Conservation (phyloP, 2,797 vertebrate genomes). For the Macropodus opercularis region DNA sequence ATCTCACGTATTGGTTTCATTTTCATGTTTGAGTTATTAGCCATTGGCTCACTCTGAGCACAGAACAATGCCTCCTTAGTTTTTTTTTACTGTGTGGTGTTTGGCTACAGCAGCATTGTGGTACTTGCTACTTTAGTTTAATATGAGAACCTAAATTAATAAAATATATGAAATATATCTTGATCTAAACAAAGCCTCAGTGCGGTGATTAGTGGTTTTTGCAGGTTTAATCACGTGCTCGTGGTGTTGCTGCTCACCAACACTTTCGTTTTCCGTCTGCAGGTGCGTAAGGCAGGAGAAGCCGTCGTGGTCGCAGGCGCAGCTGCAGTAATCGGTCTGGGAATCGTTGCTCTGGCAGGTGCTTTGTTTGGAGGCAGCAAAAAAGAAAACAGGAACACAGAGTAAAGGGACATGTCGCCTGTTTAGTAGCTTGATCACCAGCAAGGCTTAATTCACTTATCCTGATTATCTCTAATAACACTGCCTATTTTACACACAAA, state of each 20-base stretch:
- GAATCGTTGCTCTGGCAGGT: constrained; percentile 37
- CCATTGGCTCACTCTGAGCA: too few species aligned
- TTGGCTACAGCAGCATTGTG: too few species aligned
- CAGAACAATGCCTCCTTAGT: too few species aligned
- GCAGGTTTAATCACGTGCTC: not conserved
- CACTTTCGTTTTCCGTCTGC: constrained; percentile 8
- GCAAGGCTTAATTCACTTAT: constrained; percentile 31
- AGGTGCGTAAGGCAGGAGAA: constrained; percentile 73
- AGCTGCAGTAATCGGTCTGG: constrained; percentile 22
- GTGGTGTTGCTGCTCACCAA: not conserved
- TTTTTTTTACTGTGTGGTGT: too few species aligned
- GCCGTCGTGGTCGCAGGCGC: constrained; percentile 3
- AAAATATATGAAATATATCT: too few species aligned
- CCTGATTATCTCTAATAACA: not conserved
- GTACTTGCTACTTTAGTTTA: too few species aligned
- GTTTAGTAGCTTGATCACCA: constrained; percentile 31
- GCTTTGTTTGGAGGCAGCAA: constrained; percentile 54
- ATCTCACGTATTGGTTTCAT: too few species aligned
- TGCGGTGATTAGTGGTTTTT: too few species aligned
- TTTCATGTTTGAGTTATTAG: too few species aligned
- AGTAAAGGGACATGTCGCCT: constrained; percentile 34
- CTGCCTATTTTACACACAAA: not conserved
- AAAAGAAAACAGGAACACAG: constrained; percentile 57
- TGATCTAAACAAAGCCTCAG: too few species aligned
- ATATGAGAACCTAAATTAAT: too few species aligned